Evolutionary conservation across 2,797 vertebrate species (phyloP).

Genomic region (Sebastes trivittatus): DNA sequence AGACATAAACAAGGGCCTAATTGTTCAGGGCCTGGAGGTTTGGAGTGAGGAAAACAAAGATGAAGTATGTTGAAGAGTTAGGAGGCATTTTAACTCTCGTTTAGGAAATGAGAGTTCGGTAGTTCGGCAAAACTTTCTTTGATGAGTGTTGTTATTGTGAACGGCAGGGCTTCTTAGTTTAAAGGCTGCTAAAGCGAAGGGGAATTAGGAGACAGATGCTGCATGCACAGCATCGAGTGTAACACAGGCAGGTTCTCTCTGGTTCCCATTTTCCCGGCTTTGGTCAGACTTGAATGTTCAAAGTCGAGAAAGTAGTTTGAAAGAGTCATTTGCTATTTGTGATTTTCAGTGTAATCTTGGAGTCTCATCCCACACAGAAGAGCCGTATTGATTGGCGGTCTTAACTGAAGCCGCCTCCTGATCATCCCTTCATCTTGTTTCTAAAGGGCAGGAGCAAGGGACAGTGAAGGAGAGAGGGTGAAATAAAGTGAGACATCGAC

Average conservation of each 20-base stretch:
- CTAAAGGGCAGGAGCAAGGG: conserved; percentile 73
- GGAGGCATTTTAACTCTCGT: conserved; percentile 75
- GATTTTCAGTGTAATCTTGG: conserved; percentile 75
- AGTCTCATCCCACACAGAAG: conserved; percentile 64
- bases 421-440: conserved; percentile 80
- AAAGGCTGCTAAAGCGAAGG: conserved; percentile 33
- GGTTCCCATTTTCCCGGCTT: conserved; percentile 47
- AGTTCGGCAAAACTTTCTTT: conserved; percentile 70
- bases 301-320: conserved; percentile 68
- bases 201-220: conserved; percentile 44
- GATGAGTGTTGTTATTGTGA: conserved; percentile 69
- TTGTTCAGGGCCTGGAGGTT: conserved; percentile 77
- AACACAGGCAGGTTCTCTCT: conserved; percentile 18
- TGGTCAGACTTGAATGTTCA: conserved; percentile 57
- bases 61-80: conserved; percentile 69
- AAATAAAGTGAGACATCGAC: conserved; percentile 64
- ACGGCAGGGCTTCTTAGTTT: conserved; percentile 48
- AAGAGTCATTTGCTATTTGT: conserved; percentile 75
- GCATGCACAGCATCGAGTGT: conserved; percentile 19
- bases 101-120: conserved; percentile 76
- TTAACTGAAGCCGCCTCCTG: conserved; percentile 73
- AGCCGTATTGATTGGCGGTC: conserved; percentile 75
- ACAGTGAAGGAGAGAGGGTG: conserved; percentile 65
- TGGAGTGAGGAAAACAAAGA: conserved; percentile 68
- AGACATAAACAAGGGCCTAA: conserved; percentile 79